Evolutionary conservation across 2,888 invertebrate genomes (phyloP).

Genomic region (Anagyrus pseudococci): DNA sequence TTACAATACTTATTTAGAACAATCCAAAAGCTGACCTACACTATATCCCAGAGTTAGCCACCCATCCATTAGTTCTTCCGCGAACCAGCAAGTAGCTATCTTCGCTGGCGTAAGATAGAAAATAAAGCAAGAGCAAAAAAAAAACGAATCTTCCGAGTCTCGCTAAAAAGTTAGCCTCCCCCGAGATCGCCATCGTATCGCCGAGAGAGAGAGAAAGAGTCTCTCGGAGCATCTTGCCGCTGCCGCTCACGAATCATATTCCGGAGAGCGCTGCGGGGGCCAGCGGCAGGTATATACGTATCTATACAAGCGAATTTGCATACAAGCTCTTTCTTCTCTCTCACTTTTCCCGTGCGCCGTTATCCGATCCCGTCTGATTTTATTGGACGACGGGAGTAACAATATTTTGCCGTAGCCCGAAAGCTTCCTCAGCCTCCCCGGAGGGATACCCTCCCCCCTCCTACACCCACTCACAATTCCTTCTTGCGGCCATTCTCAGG

Average conservation of each 20-base stretch:
- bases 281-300: neutral
- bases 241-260: slow-evolving; percentile 18
- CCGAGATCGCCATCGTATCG: too few species aligned
- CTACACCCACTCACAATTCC: neutral
- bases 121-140: too few species aligned
- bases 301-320: slow-evolving; percentile 16
- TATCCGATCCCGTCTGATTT: slow-evolving; percentile 30
- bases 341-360: neutral
- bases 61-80: too few species aligned
- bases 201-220: neutral
- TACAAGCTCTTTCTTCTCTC: slow-evolving; percentile 5
- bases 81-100: too few species aligned
- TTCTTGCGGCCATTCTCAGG: slow-evolving; percentile 5
- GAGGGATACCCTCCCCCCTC: slow-evolving; percentile 1
- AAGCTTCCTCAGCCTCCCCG: too few species aligned
- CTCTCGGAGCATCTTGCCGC: too few species aligned
- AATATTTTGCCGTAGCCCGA: slow-evolving; percentile 32
- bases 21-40: too few species aligned
- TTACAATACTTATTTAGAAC: too few species aligned
- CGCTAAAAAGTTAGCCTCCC: too few species aligned
- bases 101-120: too few species aligned
- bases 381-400: slow-evolving; percentile 28
- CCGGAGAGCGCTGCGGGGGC: neutral
- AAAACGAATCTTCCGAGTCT: too few species aligned
- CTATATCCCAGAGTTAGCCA: too few species aligned